Percentiles rank a stretch among this genome's conserved stretches.
Evolutionary conservation across 2,113 vertebrate species (phyloP).

Genomic region (Carlito syrichta): DNA sequence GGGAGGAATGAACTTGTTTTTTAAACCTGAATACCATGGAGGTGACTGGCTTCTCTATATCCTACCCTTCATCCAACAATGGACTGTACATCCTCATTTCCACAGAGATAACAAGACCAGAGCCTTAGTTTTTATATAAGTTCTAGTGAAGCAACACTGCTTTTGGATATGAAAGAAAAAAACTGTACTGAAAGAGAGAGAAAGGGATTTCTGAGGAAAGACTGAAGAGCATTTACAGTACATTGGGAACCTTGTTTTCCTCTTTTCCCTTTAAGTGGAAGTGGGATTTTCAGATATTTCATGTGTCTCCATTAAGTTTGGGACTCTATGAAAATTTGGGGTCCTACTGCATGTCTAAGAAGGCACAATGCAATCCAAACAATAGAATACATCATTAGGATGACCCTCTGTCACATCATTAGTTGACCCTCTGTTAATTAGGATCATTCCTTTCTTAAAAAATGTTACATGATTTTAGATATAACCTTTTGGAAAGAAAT

Average conservation of each 20-base stretch:
- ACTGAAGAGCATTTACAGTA: background rate
- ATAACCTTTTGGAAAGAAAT: background rate
- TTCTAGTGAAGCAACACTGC: background rate
- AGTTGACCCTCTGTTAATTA: conserved; percentile 47
- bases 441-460: background rate
- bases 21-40: too few species aligned
- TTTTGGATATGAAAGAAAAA: background rate
- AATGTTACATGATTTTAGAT: background rate
- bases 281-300: background rate
- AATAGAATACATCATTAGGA: background rate
- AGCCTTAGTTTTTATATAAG: background rate
- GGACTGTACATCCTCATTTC: background rate
- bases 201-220: background rate
- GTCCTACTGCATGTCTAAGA: conserved; percentile 4
- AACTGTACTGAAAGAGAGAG: background rate
- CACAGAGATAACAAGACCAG: background rate
- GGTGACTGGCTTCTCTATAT: background rate
- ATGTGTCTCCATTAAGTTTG: background rate
- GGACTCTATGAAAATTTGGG: background rate
- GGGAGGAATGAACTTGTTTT: background rate
- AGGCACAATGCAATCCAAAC: background rate
- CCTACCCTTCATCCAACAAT: background rate
- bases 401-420: too few species aligned
- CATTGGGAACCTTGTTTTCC: background rate
- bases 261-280: background rate